These are phyloP conservation scores for Coptodon rendalli DNA, from an alignment of 2,113 vertebrate genomes.

Conservation along the genomic window DNA sequence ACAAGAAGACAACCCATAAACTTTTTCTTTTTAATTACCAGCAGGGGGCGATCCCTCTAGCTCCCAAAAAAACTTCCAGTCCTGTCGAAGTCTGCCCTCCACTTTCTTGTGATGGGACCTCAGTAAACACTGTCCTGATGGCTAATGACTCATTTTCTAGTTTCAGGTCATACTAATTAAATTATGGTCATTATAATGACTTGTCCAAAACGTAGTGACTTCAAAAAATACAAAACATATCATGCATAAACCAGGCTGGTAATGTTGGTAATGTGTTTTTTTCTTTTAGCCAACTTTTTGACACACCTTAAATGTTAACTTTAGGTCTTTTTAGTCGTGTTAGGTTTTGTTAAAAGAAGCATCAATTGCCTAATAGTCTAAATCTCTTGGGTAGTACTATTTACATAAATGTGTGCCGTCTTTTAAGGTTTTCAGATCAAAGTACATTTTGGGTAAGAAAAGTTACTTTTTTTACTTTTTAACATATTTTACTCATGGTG, in stretches of 20 bases:
- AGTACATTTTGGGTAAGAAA: background rate
- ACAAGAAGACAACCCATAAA: background rate
- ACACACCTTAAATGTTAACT: background rate
- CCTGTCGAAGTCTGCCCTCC: background rate
- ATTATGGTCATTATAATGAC: background rate
- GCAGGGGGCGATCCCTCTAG: background rate
- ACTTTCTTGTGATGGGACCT: background rate
- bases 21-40: background rate
- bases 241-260: background rate
- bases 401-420: background rate
- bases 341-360: background rate
- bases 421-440: rapidly evolving
- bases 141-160: background rate
- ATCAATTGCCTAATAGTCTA: background rate
- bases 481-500: background rate
- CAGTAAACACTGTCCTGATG: background rate
- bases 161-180: background rate
- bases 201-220: background rate
- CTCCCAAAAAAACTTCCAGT: background rate
- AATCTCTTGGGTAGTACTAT: background rate
- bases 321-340: background rate
- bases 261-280: background rate
- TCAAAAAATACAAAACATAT: background rate
- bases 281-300: background rate
- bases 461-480: background rate